A percentile compares a stretch with the other conserved stretches of the same genome.
phyloP scores from a whole-genome alignment of 2,113 vertebrate species.

The Myxocyprinus asiaticus region DNA sequence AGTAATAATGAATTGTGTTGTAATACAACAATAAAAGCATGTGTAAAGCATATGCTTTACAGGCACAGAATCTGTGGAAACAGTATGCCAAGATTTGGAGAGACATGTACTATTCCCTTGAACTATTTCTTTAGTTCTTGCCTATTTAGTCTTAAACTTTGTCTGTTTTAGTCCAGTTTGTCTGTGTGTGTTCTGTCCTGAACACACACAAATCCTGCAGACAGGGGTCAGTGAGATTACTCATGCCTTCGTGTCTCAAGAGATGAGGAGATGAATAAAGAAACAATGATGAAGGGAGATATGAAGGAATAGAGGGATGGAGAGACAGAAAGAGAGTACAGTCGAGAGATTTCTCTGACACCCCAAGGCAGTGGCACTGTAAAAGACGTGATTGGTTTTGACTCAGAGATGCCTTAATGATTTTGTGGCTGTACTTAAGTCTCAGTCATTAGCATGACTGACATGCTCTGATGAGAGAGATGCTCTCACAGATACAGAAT shows the following conservation, averaged over 20 bases:
- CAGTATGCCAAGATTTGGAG: not conserved
- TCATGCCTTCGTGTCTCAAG: not conserved
- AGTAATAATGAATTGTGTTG: too few species aligned
- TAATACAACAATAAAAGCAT: too few species aligned
- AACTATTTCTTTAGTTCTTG: not conserved
- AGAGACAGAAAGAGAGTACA: not conserved
- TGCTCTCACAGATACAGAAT: not conserved
- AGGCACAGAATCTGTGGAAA: not conserved
- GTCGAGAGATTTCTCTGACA: not conserved
- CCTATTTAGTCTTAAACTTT: too few species aligned
- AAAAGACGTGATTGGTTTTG: slow-evolving; percentile 5
- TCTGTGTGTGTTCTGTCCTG: not conserved
- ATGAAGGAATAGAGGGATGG: not conserved
- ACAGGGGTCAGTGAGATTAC: slow-evolving; percentile 9
- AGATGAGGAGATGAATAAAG: slow-evolving; percentile 1
- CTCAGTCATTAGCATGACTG: slow-evolving; percentile 17
- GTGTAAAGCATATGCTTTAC: not conserved
- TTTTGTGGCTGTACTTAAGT: slow-evolving; percentile 13
- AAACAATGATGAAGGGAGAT: not conserved
- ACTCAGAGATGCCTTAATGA: not conserved
- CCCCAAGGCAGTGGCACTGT: not conserved
- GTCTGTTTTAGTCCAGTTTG: not conserved
- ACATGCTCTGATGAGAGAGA: not conserved
- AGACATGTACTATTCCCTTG: not conserved
- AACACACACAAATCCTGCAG: not conserved